phyloP scores from a whole-genome alignment of 2,888 invertebrate species.

The Xanthorhoe designata region DNA sequence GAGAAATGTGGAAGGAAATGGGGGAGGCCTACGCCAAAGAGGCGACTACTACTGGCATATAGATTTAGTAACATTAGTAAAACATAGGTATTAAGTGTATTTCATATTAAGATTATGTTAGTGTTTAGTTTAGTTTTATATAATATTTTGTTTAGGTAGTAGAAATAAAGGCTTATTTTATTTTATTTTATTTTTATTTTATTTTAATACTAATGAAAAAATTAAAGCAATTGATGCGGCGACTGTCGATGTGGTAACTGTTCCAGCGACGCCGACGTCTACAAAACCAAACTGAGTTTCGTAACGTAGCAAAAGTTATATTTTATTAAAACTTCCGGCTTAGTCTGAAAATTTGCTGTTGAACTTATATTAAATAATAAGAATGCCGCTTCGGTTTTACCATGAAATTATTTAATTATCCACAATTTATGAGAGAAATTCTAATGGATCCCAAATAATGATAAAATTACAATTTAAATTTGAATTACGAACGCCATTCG shows the following conservation, averaged over 20 bases:
- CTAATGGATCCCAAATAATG: conserved; percentile 11
- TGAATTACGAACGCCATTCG: too few relatives aligned
- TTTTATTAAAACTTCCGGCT: conserved; percentile 28
- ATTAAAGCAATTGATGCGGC: not conserved
- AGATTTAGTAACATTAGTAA: too few relatives aligned
- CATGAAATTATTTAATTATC: conserved; percentile 26
- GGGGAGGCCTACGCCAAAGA: too few relatives aligned
- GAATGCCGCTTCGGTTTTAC: conserved; percentile 11
- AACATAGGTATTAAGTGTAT: too few relatives aligned
- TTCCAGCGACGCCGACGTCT: not conserved
- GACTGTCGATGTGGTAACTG: conserved; percentile 5
- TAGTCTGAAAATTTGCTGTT: conserved; percentile 24
- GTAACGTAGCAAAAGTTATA: conserved; percentile 24
- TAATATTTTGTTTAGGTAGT: too few relatives aligned
- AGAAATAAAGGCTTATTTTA: too few relatives aligned
- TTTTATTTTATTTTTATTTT: too few relatives aligned
- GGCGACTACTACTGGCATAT: too few relatives aligned
- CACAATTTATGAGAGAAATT: conserved; percentile 18
- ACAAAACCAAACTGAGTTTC: conserved; percentile 28
- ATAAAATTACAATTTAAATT: not conserved
- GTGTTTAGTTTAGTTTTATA: too few relatives aligned
- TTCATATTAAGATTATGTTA: too few relatives aligned
- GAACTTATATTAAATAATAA: conserved; percentile 28
- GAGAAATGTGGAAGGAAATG: too few relatives aligned
- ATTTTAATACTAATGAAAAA: conserved; percentile 1